Percentiles rank a stretch among this genome's conserved stretches.
Conservation (phyloP, 2,113 vertebrate genomes). For the Capra hircus region DNA sequence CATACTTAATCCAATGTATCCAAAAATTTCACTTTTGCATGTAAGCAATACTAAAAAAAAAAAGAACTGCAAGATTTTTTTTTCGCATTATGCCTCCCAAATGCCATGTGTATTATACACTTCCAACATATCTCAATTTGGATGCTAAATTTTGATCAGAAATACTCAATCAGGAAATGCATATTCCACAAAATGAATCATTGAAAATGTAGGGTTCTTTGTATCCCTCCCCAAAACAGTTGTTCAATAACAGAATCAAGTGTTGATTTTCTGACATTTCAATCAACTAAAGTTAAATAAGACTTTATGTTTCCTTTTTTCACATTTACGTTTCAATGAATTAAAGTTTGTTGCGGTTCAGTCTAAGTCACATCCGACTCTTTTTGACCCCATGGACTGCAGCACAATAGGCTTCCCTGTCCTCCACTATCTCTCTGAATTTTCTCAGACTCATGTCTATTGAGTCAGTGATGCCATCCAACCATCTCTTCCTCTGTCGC, state of each 20-base stretch:
- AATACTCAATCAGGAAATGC: background rate
- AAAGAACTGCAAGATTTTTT: background rate
- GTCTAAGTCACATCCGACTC: background rate
- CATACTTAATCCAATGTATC: background rate
- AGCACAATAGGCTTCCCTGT: background rate
- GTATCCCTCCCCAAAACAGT: background rate
- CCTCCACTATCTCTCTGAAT: background rate
- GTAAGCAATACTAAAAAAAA: background rate
- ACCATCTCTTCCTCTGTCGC: background rate
- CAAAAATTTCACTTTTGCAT: background rate
- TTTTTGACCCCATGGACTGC: background rate
- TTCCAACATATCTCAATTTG: background rate
- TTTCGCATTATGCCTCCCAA: background rate
- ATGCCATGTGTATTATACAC: background rate
- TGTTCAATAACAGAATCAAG: background rate
- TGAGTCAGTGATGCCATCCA: background rate
- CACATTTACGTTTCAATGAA: background rate
- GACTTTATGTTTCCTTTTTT: background rate
- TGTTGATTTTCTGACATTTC: background rate
- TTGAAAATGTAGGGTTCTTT: background rate
- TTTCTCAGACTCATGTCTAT: background rate
- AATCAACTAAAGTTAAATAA: background rate
- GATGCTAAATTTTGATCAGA: background rate
- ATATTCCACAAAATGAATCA: background rate
- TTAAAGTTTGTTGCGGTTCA: background rate